Base-by-base conservation (phyloP, 2,888 invertebrate species). In the Drosophila pseudotakahashii region DNA sequence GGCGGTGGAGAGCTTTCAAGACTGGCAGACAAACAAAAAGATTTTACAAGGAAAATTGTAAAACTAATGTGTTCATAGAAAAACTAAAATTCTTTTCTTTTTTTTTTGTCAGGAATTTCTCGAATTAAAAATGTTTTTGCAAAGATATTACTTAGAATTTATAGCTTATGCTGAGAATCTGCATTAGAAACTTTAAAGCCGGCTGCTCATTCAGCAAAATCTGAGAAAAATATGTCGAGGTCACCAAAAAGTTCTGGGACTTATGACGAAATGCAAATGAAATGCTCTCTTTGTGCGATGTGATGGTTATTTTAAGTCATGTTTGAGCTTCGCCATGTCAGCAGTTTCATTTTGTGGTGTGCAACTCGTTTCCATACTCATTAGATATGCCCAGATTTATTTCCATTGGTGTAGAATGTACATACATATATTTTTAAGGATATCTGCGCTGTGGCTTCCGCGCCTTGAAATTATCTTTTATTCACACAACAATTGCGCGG, bases 401-500 rank as follows among this genome's bases (percentile, higher is more conserved):
- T 37, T 32, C 3, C 7, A 10, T 32, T 30, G 32, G 16, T 54
- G n/a, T 34, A 32, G 10, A 10, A 23, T 26, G 26, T 26, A 7
- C 11, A 34, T 11, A 7, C 32, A 32, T 32, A 5, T 16, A 26
- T 32, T 58, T 58, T 14, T n/a, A 45, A 37, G 44, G 37, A 44
- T 32, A 36, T 51, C 11, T 7, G 19, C 3, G 39, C 14, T 10
- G 10, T 30, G 26, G 54, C 39, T 64, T 64, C 39, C 26, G 37
- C 64, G 64, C 37, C 30, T 23, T 44, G 14, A 6, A 5, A 10
- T 30, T 34, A 10, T 41, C 30, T 39, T 44, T 58, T 58, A 61
- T 60, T 36, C 48, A 57, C 51, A 51, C 30, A 23, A 55, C 50
- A 45, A 66, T 61, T 39, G 66, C 45, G 5, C 0, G 47, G 64